Base-by-base conservation (phyloP, 2,888 invertebrate species). In the Ichneumoninae sp. region DNA sequence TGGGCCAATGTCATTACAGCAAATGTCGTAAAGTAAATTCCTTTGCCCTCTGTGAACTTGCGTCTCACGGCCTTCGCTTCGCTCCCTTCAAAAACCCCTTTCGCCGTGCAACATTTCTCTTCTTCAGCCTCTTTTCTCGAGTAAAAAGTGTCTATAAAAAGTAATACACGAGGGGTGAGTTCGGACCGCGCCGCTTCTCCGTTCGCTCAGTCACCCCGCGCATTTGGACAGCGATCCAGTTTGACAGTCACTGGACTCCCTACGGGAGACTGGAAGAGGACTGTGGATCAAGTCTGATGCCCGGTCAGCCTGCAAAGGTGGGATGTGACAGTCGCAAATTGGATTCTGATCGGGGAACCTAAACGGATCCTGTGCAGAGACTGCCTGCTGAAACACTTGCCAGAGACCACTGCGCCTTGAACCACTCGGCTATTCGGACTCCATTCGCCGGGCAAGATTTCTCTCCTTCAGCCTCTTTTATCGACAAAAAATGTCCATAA, bases 1-100 rank as follows among this genome's bases (percentile, higher is more conserved):
- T 54, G 68, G 44, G 68, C 68, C 80, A 68, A 81, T 74, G 57
- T 81, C 68, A 68, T 81, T 74, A 81, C 60, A 40, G 68, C 57
- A 74, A 74, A 74, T 16, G 74, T 81, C 74, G 80, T 81, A 81
- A 81, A 74, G 73, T 74, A 81, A 81, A 81, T 74, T 74, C 66
- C 44, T 71, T 79, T 36, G 52, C 60, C 63, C 36, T 52, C 36
- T 13, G 47, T 13, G 47, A 78, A 78, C 69, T 33, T 13, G 50
- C 30, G 19, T 22, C 69, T 36, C 69, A 30, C 70, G 30, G 47
- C 54, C 60, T 22, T 78, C 40, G 66, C 33, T 66, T 76, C 66
- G 26, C 52, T 54, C 52, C 66, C 54, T n/a, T 26, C 16, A 40
- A 26, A 54, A 5, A 54, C 52, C 66, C 75, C 52, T 65, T 60